These are phyloP conservation scores for Lacanobia oleracea DNA, from an alignment of 2,888 invertebrate genomes.

Conservation along the genomic window DNA sequence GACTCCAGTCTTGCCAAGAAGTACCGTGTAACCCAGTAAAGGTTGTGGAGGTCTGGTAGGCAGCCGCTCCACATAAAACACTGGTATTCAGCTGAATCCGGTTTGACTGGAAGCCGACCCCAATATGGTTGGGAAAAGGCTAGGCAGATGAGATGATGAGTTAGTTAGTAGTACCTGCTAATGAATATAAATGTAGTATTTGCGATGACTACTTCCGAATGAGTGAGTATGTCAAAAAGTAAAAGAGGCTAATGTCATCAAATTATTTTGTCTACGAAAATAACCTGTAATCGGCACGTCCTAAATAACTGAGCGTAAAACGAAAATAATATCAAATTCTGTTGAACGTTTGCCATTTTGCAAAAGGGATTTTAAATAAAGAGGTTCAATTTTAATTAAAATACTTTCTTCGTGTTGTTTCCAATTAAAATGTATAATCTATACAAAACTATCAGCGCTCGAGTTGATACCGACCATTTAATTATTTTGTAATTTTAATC, in stretches of 20 bases:
- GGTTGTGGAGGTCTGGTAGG: no score
- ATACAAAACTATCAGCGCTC: slow-evolving; percentile 34
- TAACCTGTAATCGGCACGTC: slow-evolving; percentile 3
- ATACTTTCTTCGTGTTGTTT: slow-evolving; percentile 43
- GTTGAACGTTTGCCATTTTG: slow-evolving; percentile 9
- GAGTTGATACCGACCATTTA: slow-evolving; percentile 23
- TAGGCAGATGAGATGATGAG: no score
- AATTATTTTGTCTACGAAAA: slow-evolving; percentile 9
- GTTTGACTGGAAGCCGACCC: no score
- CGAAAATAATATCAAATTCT: slow-evolving; percentile 20
- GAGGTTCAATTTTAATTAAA: slow-evolving; percentile 45
- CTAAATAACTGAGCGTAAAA: slow-evolving; percentile 4
- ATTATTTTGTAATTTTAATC: slow-evolving; percentile 45
- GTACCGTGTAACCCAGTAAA: no score
- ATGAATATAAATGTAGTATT: not conserved
- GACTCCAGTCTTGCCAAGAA: no score
- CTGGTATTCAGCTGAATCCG: no score
- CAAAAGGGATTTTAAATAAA: slow-evolving; percentile 15
- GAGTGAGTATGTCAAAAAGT: not conserved
- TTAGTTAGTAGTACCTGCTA: no score
- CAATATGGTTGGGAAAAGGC: no score
- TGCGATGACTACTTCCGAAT: not conserved
- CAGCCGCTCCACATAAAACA: no score
- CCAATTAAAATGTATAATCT: slow-evolving; percentile 36
- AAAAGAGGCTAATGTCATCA: not conserved